A percentile compares a stretch with the other conserved stretches of the same genome.
Evolutionary conservation across 1,140 invertebrate species (phyloP).

Genomic region (Brachionus rubens): DNA sequence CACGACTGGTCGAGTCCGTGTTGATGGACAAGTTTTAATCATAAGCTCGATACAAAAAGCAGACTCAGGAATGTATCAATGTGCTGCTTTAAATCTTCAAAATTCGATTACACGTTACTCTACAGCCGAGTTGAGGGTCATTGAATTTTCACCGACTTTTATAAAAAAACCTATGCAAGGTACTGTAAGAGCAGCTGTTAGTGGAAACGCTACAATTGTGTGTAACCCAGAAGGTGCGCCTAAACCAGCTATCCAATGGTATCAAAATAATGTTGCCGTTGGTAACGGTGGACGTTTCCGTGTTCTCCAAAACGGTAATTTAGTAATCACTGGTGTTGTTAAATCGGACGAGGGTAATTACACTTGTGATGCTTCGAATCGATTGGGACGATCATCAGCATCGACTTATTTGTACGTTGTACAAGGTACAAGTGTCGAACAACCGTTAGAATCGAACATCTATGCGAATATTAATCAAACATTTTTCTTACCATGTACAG

Average conservation of each 20-base stretch:
- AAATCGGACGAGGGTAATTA: conserved; percentile 56
- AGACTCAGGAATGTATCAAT: conserved; percentile 94
- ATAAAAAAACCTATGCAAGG: conserved; percentile 79
- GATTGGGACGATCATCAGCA: conserved; percentile 50
- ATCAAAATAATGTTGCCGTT: conserved; percentile 27
- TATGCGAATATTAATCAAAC: conserved; percentile 41
- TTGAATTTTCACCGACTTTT: conserved; percentile 76
- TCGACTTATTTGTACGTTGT: conserved; percentile 39
- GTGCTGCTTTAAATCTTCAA: conserved; percentile 80
- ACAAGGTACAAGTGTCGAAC: conserved; percentile 26
- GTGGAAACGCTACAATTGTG: conserved; percentile 82
- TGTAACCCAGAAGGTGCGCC: conserved; percentile 93
- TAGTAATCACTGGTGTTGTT: conserved; percentile 52
- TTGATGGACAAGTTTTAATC: conserved; percentile 9
- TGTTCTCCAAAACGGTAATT: conserved; percentile 51
- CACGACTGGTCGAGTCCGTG: neutral
- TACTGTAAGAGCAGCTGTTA: conserved; percentile 82
- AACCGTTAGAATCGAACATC: conserved; percentile 20
- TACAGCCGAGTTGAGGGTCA: conserved; percentile 79
- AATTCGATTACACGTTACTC: conserved; percentile 72
- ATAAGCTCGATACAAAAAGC: conserved; percentile 67
- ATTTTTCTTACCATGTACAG: conserved; percentile 36
- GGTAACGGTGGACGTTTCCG: conserved; percentile 14
- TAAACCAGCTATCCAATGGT: conserved; percentile 62
- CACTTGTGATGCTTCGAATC: conserved; percentile 56